These are phyloP conservation scores for Chymomyza amoena DNA, from an alignment of 2,888 invertebrate genomes.

Conservation along the genomic window DNA sequence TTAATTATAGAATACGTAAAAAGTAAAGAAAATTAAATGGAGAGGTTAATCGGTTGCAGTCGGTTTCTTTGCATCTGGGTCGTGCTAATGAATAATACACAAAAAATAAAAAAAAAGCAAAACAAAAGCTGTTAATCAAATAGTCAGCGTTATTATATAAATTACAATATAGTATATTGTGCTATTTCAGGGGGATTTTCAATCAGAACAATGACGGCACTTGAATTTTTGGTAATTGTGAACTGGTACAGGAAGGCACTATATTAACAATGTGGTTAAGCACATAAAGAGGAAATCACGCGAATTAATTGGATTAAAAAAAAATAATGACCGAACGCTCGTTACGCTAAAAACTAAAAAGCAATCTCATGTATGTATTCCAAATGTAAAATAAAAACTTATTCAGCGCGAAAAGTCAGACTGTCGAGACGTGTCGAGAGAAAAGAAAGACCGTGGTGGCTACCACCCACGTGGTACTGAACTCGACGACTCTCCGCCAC, in stretches of 20 bases:
- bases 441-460: no score
- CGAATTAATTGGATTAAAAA: no score
- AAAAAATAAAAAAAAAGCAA: no score
- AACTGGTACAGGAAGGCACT: background rate
- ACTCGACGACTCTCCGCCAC: no score
- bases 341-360: no score
- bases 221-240: background rate
- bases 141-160: background rate
- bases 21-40: slow-evolving; percentile 10
- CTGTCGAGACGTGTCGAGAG: no score
- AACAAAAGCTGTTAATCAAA: slow-evolving; percentile 24
- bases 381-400: no score
- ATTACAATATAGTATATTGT: background rate
- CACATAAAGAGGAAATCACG: background rate
- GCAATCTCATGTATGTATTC: no score
- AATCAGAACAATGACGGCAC: background rate
- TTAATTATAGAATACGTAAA: slow-evolving; percentile 45
- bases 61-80: background rate
- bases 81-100: slow-evolving; percentile 56
- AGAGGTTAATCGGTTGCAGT: background rate
- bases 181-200: no score
- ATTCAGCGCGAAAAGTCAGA: no score
- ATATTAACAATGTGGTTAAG: background rate
- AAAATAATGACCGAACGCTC: no score
- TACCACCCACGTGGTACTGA: no score